phyloP scores from a whole-genome alignment of 1,140 invertebrate genomes.

The Portunus trituberculatus region DNA sequence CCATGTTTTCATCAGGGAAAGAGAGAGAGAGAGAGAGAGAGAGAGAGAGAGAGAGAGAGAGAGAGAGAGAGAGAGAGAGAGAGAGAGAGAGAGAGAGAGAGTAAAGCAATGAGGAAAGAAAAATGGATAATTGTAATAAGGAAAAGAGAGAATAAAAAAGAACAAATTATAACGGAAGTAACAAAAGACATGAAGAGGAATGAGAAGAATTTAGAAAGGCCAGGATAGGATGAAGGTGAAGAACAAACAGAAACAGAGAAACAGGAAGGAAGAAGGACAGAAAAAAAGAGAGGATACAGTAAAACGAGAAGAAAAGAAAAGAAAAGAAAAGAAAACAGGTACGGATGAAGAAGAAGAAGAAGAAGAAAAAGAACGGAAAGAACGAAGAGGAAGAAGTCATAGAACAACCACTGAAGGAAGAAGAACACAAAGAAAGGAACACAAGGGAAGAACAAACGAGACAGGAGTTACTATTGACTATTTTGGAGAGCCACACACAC shows the following conservation, averaged over 20 bases:
- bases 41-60: conserved; percentile 17
- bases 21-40: conserved; percentile 20
- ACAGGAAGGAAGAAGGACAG: not conserved
- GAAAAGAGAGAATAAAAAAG: not conserved
- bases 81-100: not conserved
- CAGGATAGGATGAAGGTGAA: not conserved
- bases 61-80: conserved; percentile 20
- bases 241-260: not conserved
- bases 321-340: not conserved
- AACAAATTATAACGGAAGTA: not conserved
- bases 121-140: not conserved
- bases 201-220: not conserved
- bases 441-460: too few species aligned
- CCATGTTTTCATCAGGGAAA: not conserved
- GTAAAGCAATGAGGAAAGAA: too few species aligned
- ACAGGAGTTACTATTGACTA: too few species aligned
- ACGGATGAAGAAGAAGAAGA: not conserved
- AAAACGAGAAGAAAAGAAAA: not conserved
- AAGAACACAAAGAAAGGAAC: too few species aligned
- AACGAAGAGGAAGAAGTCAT: not conserved
- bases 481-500: too few species aligned
- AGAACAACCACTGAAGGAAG: not conserved
- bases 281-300: too few species aligned
- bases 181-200: not conserved
- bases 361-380: not conserved